Conservation (phyloP, 1,140 invertebrate genomes). For the Zaprionus africanus region DNA sequence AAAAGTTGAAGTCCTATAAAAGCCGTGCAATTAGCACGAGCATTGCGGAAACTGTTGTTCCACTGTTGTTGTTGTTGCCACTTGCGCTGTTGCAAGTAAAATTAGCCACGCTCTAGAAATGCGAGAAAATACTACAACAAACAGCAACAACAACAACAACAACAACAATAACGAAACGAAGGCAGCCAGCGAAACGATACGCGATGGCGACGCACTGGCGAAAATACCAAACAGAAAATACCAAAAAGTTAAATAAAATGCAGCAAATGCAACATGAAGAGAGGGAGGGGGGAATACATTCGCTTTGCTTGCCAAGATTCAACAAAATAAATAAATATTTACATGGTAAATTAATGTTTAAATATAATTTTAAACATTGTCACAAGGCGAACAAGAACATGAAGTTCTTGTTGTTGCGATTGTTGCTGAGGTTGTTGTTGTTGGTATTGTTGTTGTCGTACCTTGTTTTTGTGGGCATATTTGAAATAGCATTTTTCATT, state of each 20-base stretch:
- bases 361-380: conserved; percentile 51
- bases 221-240: conserved; percentile 25
- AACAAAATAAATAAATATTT: conserved; percentile 65
- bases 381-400: conserved; percentile 30
- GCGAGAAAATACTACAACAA: conserved; percentile 27
- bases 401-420: neutral
- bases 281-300: neutral
- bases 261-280: neutral
- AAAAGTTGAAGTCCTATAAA: neutral
- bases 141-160: neutral
- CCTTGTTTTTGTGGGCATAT: conserved; percentile 33
- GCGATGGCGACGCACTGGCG: conserved; percentile 21
- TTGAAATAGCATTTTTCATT: conserved; percentile 48
- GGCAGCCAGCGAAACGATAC: conserved; percentile 39
- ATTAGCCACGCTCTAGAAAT: conserved; percentile 64
- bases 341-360: conserved; percentile 64
- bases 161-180: conserved; percentile 18
- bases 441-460: too few relatives aligned
- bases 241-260: conserved; percentile 1
- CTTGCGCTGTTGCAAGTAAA: conserved; percentile 47
- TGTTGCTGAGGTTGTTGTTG: neutral
- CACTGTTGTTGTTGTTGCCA: neutral
- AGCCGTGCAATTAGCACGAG: conserved; percentile 33
- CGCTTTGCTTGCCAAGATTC: conserved; percentile 41
- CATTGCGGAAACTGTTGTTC: conserved; percentile 36